Base-by-base conservation (phyloP, 30 jellyfish, hydroid and myxozoan genomes). In the Catostylus mosaicus region DNA sequence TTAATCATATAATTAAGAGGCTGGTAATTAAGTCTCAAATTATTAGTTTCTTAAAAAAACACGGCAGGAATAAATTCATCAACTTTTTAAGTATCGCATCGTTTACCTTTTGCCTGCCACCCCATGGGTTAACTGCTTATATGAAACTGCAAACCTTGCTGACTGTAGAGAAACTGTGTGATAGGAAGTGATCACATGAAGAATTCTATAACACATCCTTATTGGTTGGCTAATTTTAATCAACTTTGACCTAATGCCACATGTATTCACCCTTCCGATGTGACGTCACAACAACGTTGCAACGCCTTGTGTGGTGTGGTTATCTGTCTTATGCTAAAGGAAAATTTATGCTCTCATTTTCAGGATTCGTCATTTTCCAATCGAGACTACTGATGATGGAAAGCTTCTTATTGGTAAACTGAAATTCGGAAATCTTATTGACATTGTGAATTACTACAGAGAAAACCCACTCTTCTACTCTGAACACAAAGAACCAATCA, bases 281-380 rank as follows among this genome's bases (percentile, higher is more conserved):
- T 5, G 14, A 5, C 12, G 14, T 40, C 14, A 5, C 54, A 40
- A 40, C 14, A 40, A 40, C 54, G 14, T 14, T 40, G 54, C 54
- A 40, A 40, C 14, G 54, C 12, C 12, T 5, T 7, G 7, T 40
- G 54, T 40, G 14, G 14, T 40, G 54, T 14, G 7, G 54, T 40
- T 7, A 7, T 40, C 14, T 5, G 12, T 40, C 54, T 14, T 40
- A 40, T 14, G 7, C 7, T 40, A 5, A 40, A 20, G 20, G 1
- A n/a, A 4, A 9, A 7, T 29, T 30, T 3, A 8, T 7, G 16
- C 57, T 64, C 45, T 2, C 68, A 57, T 70, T 85, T 73, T 31
- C 73, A 92, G 98, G 69, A 92, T 92, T 45, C 98, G 98, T 19
- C 98, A 92, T 82, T 92, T 92, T 36, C 98, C 98, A 24, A 92